Conservation (phyloP, 2,888 invertebrate species). For the Caenorhabditis sinica region DNA sequence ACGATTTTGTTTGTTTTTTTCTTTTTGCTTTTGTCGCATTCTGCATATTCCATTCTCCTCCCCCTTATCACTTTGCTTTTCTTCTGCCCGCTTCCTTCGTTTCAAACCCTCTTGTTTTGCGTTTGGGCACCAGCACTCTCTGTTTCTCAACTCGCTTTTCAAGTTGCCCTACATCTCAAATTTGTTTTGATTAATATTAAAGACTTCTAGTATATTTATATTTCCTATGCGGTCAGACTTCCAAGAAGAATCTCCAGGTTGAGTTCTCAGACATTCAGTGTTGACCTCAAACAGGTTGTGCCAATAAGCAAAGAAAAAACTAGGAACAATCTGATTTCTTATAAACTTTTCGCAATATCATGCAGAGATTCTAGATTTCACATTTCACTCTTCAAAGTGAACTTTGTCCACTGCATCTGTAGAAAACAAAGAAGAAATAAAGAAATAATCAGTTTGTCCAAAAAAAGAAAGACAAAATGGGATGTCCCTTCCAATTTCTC, state of each 20-base stretch:
- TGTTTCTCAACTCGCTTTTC: conserved; percentile 31
- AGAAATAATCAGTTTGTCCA: conserved; percentile 32
- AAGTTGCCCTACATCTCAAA: conserved; percentile 23
- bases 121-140: conserved; percentile 26
- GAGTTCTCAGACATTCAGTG: too few relatives aligned
- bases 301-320: too few relatives aligned
- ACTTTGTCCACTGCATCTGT: conserved; percentile 20
- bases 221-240: too few relatives aligned
- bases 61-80: conserved; percentile 39
- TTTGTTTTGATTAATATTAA: conserved; percentile 45
- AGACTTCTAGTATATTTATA: too few relatives aligned
- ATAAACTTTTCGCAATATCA: too few relatives aligned
- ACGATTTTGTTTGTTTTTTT: conserved; percentile 19
- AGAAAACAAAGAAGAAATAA: conserved; percentile 18
- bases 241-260: too few relatives aligned
- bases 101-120: conserved; percentile 41
- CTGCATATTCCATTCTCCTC: not conserved
- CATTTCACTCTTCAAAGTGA: conserved; percentile 8
- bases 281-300: too few relatives aligned
- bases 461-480: conserved; percentile 17
- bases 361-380: too few relatives aligned
- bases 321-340: too few relatives aligned
- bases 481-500: not conserved
- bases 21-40: conserved; percentile 2
- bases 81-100: conserved; percentile 32